Base-by-base conservation (phyloP, 1,140 invertebrate species). In the Lethrus apterus region DNA sequence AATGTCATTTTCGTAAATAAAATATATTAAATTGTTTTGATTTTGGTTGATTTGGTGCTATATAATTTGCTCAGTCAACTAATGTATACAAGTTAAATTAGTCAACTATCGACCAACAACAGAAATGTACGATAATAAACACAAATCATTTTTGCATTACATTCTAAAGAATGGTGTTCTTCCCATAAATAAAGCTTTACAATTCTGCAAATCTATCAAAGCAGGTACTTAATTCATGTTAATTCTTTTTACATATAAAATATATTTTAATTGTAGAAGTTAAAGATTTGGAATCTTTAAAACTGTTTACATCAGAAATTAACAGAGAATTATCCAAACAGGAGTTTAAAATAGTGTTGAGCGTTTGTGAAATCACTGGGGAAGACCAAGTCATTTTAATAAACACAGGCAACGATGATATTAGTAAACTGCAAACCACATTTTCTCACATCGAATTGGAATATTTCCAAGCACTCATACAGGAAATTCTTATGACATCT, bases 401-500 rank as follows among this genome's bases (percentile, higher is more conserved):
- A 4, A 59, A 62, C 44, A 50, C 50, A 14, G 56, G 52, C 45
- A 54, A 52, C 45, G 59, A 62, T 48, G 34, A 56, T 11, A 44
- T 60, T 17, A 50, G 54, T 20, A 54, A 52, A 34, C 31, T 50
- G 7, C 56, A 58, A 15, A 48, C 34, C 14, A 48, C 45, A 4
- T 62, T 48, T 49, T 51, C 46, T 13, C 14, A 50, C 4, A 23
- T 55, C 15, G 58, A 62, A 43, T 34, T 60, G 18, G 56, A 62
- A 44, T 62, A 60, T 51, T 62, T 62, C 44, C 50, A 62, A 30
- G 46, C 35, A 9, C 46, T 62, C 24, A 8, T 62, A n/a, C 46
- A 58, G 14, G 54, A 58, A 51, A 56, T 62, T 48, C 13, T 60
- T 1, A 41, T 24, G 23, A 47, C 48, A 2, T 52, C 56, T 2